phyloP scores from a whole-genome alignment of 2,888 invertebrate genomes.

The Parnassius mnemosyne region DNA sequence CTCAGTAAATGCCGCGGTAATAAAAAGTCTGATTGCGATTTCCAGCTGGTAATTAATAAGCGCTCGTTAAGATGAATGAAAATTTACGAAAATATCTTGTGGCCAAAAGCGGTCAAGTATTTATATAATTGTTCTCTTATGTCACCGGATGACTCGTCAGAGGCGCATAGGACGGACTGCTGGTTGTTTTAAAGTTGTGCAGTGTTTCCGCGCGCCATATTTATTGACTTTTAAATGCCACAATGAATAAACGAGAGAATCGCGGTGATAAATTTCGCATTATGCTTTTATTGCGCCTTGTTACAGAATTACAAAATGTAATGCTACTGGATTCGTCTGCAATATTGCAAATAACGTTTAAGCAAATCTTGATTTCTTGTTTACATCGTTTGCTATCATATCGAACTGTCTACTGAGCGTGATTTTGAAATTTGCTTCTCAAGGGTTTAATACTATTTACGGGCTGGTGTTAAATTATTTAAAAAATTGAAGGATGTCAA shows the following conservation, averaged over 20 bases:
- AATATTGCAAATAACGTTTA: background rate
- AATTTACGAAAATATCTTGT: conserved; percentile 18
- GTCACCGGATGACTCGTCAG: conserved; percentile 18
- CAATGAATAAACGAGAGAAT: conserved; percentile 13
- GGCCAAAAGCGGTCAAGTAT: conserved; percentile 17
- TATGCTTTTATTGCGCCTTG: background rate
- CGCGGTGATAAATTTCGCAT: conserved; percentile 6
- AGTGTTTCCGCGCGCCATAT: conserved; percentile 2
- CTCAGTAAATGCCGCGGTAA: too few species aligned
- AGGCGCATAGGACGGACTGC: background rate
- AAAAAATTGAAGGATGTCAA: too few species aligned
- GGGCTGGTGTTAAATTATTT: too few species aligned
- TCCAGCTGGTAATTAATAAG: conserved; percentile 4
- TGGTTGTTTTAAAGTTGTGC: background rate
- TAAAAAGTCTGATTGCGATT: background rate
- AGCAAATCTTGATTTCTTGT: background rate
- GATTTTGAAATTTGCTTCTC: too few species aligned
- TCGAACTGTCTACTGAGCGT: too few species aligned
- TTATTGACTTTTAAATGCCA: conserved; percentile 23
- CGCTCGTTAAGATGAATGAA: conserved; percentile 17
- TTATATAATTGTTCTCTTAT: conserved; percentile 23
- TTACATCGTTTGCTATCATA: too few species aligned
- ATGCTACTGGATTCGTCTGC: background rate
- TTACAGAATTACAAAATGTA: background rate
- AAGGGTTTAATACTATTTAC: too few species aligned